Evolutionary conservation across 2,797 vertebrate genomes (phyloP), one percentile per base, ranked within the genome.

Genomic region (Saxicola maurus): DNA sequence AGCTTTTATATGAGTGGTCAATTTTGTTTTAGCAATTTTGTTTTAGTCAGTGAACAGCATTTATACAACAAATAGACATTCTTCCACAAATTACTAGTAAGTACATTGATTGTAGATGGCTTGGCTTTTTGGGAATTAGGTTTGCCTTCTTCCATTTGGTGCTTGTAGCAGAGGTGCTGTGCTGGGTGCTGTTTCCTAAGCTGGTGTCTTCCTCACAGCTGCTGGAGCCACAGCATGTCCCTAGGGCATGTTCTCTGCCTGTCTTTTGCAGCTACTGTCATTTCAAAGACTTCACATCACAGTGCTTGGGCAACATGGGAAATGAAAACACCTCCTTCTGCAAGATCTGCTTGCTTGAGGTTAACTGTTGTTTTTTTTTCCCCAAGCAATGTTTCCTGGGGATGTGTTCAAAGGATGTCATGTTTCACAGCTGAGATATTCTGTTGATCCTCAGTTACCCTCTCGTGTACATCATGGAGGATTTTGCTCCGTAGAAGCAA

Each of bases 241-340:
- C 83, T 17, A 15, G 72, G 68, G 51, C 59, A 83, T 7, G 61
- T 64, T 77, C 48, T 91, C 61, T 79, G 87, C 51, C 38, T 82
- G 52, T 35, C 57, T 91, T 95, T 72, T 57, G 56, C 55, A 68
- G 67, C 80, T 90, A 62, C 66, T 89, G 82, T 91, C 64, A 78
- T 84, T 94, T 96, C 81, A 89, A 82, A 85, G 81, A 53, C 67
- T 95, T 94, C 87, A 60, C 24, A 92, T 92, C 73, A 90, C 62
- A 87, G 49, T 51, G 30, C 56, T 53, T 31, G 40, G 61, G 74
- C 65, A 79, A 91, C 43, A 78, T 28, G 55, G 72, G 51, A 92
- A 93, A 86, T 88, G 61, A 96, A 95, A 95, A 94, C 19, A 1
- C 25, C 60, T 94, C 85, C 90, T 92, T 78, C 35, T 66, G 52